Percentiles rank a stretch among this genome's conserved stretches.
These are phyloP conservation scores for Ammodytes marinus DNA, from an alignment of 2,113 vertebrate species.

Conservation along the genomic window DNA sequence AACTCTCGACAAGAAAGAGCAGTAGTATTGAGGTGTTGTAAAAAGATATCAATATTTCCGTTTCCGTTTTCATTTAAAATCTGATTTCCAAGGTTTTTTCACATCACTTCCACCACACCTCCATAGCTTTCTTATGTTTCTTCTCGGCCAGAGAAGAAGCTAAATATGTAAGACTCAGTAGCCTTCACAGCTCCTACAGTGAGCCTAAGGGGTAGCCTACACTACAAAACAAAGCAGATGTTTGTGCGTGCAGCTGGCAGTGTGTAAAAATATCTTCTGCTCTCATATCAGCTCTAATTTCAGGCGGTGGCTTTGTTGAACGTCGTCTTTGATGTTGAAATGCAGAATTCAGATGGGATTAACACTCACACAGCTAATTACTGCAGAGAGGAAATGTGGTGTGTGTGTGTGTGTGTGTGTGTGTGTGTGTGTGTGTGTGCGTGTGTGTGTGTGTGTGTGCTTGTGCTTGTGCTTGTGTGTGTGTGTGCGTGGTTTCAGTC, in stretches of 20 bases:
- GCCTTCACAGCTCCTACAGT: neutral
- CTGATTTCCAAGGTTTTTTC: too few species aligned
- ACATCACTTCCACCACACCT: too few species aligned
- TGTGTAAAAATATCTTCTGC: slow-evolving; percentile 43
- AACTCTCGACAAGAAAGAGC: too few species aligned
- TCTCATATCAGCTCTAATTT: slow-evolving; percentile 39
- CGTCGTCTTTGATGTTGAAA: slow-evolving; percentile 51
- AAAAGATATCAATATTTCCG: too few species aligned
- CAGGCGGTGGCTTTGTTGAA: slow-evolving; percentile 50
- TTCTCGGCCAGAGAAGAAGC: neutral
- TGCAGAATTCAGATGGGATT: slow-evolving; percentile 57
- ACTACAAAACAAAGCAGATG: slow-evolving; percentile 19
- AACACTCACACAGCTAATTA: slow-evolving; percentile 61
- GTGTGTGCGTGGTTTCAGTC: neutral
- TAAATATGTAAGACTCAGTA: neutral
- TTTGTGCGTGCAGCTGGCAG: slow-evolving; percentile 41
- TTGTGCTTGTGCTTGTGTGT: neutral
- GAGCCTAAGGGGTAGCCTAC: neutral
- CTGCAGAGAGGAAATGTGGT: slow-evolving; percentile 34
- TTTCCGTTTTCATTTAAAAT: too few species aligned
- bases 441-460: neutral
- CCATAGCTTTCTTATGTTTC: neutral
- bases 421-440: neutral
- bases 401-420: neutral
- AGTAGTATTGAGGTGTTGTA: too few species aligned